Evolutionary conservation across 2,113 vertebrate species (phyloP).

Genomic region (Hiodon tergisus): DNA sequence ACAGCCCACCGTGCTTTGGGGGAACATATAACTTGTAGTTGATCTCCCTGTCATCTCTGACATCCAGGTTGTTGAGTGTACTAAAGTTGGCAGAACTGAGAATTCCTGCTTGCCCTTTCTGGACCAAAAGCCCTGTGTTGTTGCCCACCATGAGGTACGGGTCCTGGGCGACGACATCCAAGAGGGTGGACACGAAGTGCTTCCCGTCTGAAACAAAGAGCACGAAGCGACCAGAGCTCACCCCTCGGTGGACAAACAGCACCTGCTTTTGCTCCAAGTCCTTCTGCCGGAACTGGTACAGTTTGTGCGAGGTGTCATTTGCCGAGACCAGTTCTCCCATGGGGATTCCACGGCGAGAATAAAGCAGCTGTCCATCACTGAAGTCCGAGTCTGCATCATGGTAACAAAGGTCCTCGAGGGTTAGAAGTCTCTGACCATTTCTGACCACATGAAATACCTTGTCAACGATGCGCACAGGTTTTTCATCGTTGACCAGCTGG

Average conservation of each 20-base stretch:
- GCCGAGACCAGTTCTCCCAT: slow-evolving; percentile 75
- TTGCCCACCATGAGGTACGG: slow-evolving; percentile 67
- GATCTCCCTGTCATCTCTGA: slow-evolving; percentile 67
- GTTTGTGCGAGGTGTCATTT: slow-evolving; percentile 66
- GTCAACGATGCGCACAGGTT: slow-evolving; percentile 71
- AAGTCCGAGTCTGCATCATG: slow-evolving; percentile 80
- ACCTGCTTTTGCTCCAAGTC: slow-evolving; percentile 72
- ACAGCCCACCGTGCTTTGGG: slow-evolving; percentile 69
- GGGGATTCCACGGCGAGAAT: slow-evolving; percentile 75
- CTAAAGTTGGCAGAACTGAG: slow-evolving; percentile 70
- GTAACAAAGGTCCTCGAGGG: slow-evolving; percentile 71
- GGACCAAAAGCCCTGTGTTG: slow-evolving; percentile 76
- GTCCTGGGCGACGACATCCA: slow-evolving; percentile 75
- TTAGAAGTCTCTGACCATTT: slow-evolving; percentile 73
- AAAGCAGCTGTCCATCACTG: slow-evolving; percentile 72
- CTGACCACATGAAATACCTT: slow-evolving; percentile 74
- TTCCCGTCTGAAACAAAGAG: slow-evolving; percentile 84
- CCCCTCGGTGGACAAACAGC: slow-evolving; percentile 73
- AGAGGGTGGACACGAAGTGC: slow-evolving; percentile 70
- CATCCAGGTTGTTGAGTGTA: slow-evolving; percentile 74
- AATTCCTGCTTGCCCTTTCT: slow-evolving; percentile 62
- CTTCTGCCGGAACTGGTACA: slow-evolving; percentile 78
- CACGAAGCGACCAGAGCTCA: slow-evolving; percentile 71
- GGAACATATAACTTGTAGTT: slow-evolving; percentile 52
- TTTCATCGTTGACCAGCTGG: slow-evolving; percentile 81